A percentile compares a stretch with the other conserved stretches of the same genome.
Evolutionary conservation across 2,888 invertebrate genomes (phyloP).

Genomic region (Cabera pusaria): DNA sequence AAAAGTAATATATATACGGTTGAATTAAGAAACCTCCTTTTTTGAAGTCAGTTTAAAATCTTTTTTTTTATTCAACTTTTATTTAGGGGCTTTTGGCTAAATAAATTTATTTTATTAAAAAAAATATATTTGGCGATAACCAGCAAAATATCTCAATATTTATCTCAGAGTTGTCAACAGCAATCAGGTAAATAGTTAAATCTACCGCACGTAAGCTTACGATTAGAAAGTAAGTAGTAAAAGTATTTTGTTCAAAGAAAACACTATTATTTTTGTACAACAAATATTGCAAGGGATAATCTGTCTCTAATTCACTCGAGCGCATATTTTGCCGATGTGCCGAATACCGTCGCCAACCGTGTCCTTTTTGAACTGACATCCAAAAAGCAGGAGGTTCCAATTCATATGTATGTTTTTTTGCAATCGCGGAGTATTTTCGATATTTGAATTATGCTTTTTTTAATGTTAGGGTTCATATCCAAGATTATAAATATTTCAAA

Average conservation of each 20-base stretch:
- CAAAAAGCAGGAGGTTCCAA: no score
- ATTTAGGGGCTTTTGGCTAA: no score
- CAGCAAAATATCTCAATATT: constrained; percentile 35
- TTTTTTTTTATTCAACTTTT: no score
- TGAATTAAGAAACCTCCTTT: no score
- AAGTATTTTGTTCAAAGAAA: constrained; percentile 10
- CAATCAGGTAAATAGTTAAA: constrained; percentile 21
- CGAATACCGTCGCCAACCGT: constrained; percentile 6
- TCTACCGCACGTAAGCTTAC: constrained; percentile 15
- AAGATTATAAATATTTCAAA: no score
- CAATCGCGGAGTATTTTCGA: no score
- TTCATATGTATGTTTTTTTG: no score
- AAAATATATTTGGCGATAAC: constrained; percentile 18
- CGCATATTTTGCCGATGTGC: constrained; percentile 10
- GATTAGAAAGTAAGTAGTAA: constrained; percentile 7
- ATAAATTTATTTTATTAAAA: not conserved
- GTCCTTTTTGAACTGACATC: constrained; percentile 2
- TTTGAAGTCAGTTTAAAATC: no score
- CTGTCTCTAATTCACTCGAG: constrained; percentile 21
- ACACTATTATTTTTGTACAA: constrained; percentile 19
- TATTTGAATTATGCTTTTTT: no score
- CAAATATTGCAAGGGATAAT: constrained; percentile 18
- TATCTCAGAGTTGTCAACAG: constrained; percentile 36
- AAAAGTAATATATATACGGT: no score
- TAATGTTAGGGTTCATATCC: no score